Conservation (phyloP, 2,888 invertebrate species). For the Mellilla xanthometata region DNA sequence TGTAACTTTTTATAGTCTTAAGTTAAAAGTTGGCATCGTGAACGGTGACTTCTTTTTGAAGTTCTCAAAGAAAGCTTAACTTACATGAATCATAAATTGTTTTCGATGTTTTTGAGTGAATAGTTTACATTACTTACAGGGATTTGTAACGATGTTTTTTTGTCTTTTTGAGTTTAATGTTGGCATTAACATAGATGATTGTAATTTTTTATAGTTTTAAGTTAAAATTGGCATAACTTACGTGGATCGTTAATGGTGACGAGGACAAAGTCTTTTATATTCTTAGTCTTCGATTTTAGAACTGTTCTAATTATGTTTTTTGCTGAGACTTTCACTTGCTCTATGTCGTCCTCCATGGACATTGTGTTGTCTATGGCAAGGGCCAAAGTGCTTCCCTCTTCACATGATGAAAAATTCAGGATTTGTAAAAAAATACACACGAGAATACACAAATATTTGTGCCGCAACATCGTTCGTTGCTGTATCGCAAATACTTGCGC, state of each 20-base stretch:
- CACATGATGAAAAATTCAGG: slow-evolving; percentile 28
- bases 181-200: too few species aligned
- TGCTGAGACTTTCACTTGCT: slow-evolving; percentile 29
- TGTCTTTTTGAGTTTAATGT: too few species aligned
- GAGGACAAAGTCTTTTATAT: slow-evolving; percentile 40
- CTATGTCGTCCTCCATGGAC: slow-evolving; percentile 38
- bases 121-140: too few species aligned
- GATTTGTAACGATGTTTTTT: too few species aligned
- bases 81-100: too few species aligned
- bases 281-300: slow-evolving; percentile 31
- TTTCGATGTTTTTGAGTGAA: too few species aligned
- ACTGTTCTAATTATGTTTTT: slow-evolving; percentile 35
- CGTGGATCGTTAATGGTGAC: slow-evolving; percentile 49
- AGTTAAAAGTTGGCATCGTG: too few species aligned
- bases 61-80: too few species aligned
- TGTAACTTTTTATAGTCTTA: too few species aligned
- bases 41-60: too few species aligned
- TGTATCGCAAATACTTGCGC: not conserved
- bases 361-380: slow-evolving; percentile 42
- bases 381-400: slow-evolving; percentile 26
- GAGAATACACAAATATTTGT: not conserved
- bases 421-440: slow-evolving; percentile 12
- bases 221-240: slow-evolving; percentile 8
- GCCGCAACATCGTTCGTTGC: slow-evolving; percentile 8
- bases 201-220: too few species aligned